Evolutionary conservation across 2,113 vertebrate species (phyloP), one percentile per base, ranked within the genome.

Genomic region (Pachycephala philippinensis): DNA sequence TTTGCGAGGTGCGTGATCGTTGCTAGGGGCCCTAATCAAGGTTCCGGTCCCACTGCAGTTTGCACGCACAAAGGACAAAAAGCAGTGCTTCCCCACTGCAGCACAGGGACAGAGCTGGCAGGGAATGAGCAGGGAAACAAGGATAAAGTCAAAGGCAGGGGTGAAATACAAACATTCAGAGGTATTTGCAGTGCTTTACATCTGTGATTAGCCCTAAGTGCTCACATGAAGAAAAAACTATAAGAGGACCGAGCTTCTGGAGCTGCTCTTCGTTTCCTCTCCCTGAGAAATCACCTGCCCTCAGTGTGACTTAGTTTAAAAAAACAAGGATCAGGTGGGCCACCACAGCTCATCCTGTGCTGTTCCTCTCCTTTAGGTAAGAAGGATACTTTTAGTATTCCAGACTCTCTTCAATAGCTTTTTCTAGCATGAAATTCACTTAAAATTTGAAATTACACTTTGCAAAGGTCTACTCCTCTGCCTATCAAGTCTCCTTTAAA

Each of bases 341-440:
- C 65, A 39, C 13, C 2, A 3, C 27, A 54, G 50, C 37, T 87
- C 40, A 18, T 54, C 50, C 28, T 21, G 45, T 56, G n/a, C 69
- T 80, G 9, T 61, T 94, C n/a, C 60, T 52, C 60, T 63, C 18
- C 40, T 80, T 83, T 40, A 75, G 20, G 31, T 33, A 70, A 56
- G 90, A 57, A 13, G 63, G 71, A 86, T 30, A 54, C 40, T 87
- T 89, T 92, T 92, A 84, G 57, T 84, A 84, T 94, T 92, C 83
- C 44, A 90, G 56, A 30, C 65, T 65, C 49, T 37, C 81, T 75
- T 60, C 69, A 44, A 9, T 31, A 90, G 64, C 60, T 93, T 78
- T 84, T 89, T 68, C 80, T 90, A 84, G 57, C 83, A 78, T 89
- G 88, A 93, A 95, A 95, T 95, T 89, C 18, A 82, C 83, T 90